Conservation (phyloP, 2,888 invertebrate species). For the Opisthograptis luteolata region DNA sequence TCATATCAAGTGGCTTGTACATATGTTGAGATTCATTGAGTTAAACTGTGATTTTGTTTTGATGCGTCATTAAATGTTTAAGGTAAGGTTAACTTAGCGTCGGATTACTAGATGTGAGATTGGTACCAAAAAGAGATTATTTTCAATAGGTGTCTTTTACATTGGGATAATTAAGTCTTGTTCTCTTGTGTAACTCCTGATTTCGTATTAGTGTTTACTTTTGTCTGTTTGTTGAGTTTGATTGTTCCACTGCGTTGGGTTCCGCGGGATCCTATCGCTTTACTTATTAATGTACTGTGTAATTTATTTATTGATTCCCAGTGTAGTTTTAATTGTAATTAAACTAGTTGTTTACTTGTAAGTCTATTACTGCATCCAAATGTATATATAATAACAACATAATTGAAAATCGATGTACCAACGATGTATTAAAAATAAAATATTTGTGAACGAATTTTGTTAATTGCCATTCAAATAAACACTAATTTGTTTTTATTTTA, state of each 20-base stretch:
- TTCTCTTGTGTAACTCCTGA: constrained; percentile 39
- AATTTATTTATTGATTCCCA: constrained; percentile 74
- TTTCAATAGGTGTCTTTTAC: constrained; percentile 66
- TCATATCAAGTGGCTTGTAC: constrained; percentile 76
- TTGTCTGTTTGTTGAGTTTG: constrained; percentile 68
- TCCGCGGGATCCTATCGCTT: constrained; percentile 44
- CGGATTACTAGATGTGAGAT: constrained; percentile 70
- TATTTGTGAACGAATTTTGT: constrained; percentile 70
- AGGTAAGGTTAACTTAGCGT: constrained; percentile 61
- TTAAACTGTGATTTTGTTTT: constrained; percentile 80
- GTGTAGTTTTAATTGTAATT: constrained; percentile 63
- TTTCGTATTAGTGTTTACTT: constrained; percentile 50
- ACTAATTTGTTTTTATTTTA: constrained; percentile 81
- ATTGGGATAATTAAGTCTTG: constrained; percentile 55
- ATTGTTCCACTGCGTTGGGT: constrained; percentile 52
- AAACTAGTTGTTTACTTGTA: constrained; percentile 67
- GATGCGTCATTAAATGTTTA: constrained; percentile 65
- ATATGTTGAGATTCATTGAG: constrained; percentile 66
- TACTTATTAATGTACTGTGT: constrained; percentile 53
- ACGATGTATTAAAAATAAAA: constrained; percentile 77
- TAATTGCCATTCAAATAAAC: constrained; percentile 80
- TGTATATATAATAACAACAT: constrained; percentile 75
- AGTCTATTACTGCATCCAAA: constrained; percentile 62
- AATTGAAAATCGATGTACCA: constrained; percentile 77
- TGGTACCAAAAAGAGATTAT: constrained; percentile 83